Evolutionary conservation across 2,797 vertebrate genomes (phyloP).

Genomic region (Florisuga fusca): DNA sequence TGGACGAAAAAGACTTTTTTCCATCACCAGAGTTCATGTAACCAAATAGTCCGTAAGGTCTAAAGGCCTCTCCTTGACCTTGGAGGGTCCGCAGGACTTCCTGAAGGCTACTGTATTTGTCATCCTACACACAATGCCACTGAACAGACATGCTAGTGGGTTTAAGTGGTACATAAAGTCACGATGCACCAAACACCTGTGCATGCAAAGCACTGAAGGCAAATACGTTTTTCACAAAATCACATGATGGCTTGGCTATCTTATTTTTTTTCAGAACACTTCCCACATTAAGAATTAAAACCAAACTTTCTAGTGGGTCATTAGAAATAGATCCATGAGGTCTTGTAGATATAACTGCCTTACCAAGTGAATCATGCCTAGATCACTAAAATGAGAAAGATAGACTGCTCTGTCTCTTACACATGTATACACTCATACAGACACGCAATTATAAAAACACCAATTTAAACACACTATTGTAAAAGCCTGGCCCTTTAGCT

Average conservation of each 20-base stretch:
- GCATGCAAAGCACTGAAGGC: not conserved
- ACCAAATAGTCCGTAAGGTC: not conserved
- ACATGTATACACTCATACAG: not conserved
- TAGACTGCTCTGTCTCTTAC: not conserved
- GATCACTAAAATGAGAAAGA: not conserved
- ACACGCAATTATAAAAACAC: not conserved
- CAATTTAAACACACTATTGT: not conserved
- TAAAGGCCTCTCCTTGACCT: not conserved
- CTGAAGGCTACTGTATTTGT: not conserved
- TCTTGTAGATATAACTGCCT: not conserved
- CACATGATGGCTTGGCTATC: not conserved
- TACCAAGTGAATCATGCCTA: not conserved
- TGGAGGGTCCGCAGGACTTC: not conserved
- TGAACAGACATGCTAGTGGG: not conserved
- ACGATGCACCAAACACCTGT: not conserved
- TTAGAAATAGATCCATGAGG: not conserved
- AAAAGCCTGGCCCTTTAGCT: not conserved
- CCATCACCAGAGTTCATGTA: not conserved
- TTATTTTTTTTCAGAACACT: not conserved
- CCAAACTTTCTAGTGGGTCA: not conserved
- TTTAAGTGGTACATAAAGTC: rapidly evolving
- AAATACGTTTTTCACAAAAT: not conserved
- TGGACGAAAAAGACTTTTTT: not conserved
- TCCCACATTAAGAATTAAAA: not conserved
- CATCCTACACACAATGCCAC: not conserved